Conservation (phyloP, 2,888 invertebrate genomes). For the Chaetogeoica ovagalla region DNA sequence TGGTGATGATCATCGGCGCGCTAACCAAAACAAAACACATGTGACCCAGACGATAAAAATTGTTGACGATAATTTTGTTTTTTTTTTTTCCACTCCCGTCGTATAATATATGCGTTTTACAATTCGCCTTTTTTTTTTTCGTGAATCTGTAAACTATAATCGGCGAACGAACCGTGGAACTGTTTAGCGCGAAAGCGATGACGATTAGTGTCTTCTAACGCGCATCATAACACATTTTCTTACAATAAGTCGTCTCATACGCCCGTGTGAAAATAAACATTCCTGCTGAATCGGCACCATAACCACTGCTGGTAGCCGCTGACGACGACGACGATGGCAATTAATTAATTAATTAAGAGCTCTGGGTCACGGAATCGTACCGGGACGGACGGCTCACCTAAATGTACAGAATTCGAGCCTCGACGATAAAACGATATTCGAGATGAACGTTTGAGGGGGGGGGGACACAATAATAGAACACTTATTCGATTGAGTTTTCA, state of each 20-base stretch:
- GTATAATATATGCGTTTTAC: neutral
- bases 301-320: neutral
- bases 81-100: slow-evolving; percentile 25
- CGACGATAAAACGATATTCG: too few species aligned
- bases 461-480: too few species aligned
- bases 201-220: too few species aligned
- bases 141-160: slow-evolving; percentile 11
- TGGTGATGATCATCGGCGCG: slow-evolving; percentile 25
- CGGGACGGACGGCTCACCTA: neutral
- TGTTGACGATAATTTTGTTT: slow-evolving; percentile 12
- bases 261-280: slow-evolving; percentile 18
- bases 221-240: neutral
- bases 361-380: neutral
- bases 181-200: neutral
- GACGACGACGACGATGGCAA: neutral
- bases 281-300: slow-evolving; percentile 17
- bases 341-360: slow-evolving; percentile 31
- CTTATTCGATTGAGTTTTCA: too few species aligned
- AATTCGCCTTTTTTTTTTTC: slow-evolving; percentile 22
- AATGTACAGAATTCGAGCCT: too few species aligned
- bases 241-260: too few species aligned
- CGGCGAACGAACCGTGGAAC: slow-evolving; percentile 21
- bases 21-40: slow-evolving; percentile 46
- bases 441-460: too few species aligned
- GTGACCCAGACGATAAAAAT: slow-evolving; percentile 46